Conservation (phyloP, 2,113 vertebrate species). For the Onychostruthus taczanowskii region DNA sequence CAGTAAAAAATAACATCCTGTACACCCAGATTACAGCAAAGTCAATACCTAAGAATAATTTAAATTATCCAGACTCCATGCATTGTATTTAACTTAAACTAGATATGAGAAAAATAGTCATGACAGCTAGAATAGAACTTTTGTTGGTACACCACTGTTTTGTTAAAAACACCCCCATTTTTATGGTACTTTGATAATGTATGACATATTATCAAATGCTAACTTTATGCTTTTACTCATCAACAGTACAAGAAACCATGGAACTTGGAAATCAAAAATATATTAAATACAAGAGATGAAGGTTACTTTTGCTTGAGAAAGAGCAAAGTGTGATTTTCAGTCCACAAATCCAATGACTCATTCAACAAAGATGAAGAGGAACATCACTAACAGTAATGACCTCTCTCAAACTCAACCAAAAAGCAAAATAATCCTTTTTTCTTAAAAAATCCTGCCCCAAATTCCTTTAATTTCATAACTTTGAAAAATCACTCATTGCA, state of each 20-base stretch:
- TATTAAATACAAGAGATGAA: not conserved
- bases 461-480: not conserved
- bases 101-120: not conserved
- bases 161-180: accelerated
- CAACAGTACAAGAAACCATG: not conserved
- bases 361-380: not conserved
- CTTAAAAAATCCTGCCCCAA: not conserved
- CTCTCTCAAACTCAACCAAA: not conserved
- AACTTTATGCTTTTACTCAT: not conserved
- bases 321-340: not conserved
- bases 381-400: not conserved
- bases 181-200: not conserved
- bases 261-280: not conserved
- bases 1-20: not conserved
- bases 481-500: not conserved
- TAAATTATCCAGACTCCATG: not conserved
- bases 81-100: not conserved
- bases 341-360: not conserved
- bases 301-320: not conserved
- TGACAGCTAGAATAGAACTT: not conserved
- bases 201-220: not conserved
- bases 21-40: not conserved
- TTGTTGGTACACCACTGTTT: not conserved
- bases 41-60: not conserved
- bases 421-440: not conserved